Evolutionary conservation across 2,113 vertebrate genomes (phyloP).

Genomic region (Psittacus erithacus): DNA sequence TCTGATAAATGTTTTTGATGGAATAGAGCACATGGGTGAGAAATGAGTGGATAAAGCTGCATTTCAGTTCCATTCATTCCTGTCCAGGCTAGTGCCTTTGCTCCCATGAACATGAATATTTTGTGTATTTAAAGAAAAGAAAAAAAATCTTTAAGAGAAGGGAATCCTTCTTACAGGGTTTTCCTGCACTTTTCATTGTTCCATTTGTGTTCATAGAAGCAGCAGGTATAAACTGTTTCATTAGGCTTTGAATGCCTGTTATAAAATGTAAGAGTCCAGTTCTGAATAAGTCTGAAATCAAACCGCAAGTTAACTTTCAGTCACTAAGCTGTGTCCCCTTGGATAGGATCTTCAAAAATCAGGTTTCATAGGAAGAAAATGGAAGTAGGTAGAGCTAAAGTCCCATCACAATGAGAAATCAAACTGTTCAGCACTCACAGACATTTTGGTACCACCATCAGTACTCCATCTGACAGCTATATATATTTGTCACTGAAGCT

Average conservation of each 20-base stretch:
- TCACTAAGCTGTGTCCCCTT: neutral
- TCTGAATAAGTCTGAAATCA: neutral
- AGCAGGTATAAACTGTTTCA: neutral
- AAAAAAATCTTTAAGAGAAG: neutral
- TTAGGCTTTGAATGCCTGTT: neutral
- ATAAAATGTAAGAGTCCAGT: neutral
- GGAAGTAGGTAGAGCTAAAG: neutral
- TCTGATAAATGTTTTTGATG: neutral
- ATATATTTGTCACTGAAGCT: neutral
- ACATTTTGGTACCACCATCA: neutral
- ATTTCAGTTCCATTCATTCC: neutral
- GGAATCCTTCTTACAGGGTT: neutral
- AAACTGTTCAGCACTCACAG: neutral
- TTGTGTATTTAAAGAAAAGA: neutral
- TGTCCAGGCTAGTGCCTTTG: neutral
- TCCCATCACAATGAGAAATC: neutral
- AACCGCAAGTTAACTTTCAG: neutral
- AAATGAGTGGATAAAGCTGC: neutral
- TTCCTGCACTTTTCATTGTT: neutral
- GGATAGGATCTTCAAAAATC: neutral
- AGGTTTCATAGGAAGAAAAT: neutral
- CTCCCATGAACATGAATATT: neutral
- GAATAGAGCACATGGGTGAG: neutral
- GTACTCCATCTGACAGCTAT: neutral
- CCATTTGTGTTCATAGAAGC: neutral